phyloP scores from a whole-genome alignment of 53 echinoderm and acorn worm species.

The Arbacia lixula region DNA sequence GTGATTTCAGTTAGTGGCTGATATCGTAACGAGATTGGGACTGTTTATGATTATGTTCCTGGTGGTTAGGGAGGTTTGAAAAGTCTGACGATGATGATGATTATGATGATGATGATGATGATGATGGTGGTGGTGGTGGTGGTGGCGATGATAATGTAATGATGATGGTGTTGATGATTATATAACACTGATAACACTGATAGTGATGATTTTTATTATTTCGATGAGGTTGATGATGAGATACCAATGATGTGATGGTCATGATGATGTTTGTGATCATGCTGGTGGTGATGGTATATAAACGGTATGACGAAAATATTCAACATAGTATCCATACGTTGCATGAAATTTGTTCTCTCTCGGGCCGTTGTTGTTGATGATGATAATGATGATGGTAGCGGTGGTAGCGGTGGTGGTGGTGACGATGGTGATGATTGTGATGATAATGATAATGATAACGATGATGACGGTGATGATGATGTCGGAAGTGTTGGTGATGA shows the following conservation, averaged over 20 bases:
- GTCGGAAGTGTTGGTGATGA: no score
- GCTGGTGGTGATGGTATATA: background rate
- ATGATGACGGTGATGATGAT: background rate
- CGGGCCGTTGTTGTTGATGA: no score
- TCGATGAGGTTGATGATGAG: background rate
- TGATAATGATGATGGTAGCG: background rate
- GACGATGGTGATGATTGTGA: background rate
- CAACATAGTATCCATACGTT: no score
- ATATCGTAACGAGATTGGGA: background rate
- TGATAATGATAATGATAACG: background rate
- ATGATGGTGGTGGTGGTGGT: background rate
- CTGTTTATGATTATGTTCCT: background rate
- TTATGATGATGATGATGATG: slow-evolving; percentile 37
- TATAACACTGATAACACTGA: background rate
- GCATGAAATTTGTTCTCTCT: no score
- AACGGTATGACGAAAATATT: no score
- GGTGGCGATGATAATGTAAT: background rate
- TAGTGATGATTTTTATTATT: background rate
- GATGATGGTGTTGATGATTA: background rate
- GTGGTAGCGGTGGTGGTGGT: background rate
- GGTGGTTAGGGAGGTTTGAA: background rate
- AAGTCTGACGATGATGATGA: background rate
- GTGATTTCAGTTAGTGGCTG: no score
- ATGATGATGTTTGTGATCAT: background rate
- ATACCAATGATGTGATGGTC: no score